Percentiles rank a stretch among this genome's conserved stretches.
These are phyloP conservation scores for Deilephila porcellus DNA, from an alignment of 2,888 invertebrate species.

Conservation along the genomic window DNA sequence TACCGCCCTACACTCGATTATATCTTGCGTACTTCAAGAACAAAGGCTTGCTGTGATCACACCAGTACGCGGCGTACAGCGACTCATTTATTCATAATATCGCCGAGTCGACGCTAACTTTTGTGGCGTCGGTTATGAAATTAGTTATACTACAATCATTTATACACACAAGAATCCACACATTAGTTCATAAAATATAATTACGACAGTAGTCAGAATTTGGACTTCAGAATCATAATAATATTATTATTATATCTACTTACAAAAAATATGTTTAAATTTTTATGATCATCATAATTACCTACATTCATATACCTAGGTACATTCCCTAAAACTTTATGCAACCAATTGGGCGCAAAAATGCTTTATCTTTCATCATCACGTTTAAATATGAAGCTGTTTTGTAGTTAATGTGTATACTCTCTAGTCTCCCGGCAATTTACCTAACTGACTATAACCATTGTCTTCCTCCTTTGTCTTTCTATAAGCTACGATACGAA, in stretches of 20 bases:
- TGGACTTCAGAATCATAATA: background rate
- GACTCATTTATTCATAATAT: background rate
- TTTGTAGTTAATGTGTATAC: no score
- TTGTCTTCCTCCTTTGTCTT: no score
- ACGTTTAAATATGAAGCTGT: no score
- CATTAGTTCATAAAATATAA: background rate
- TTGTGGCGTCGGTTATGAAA: background rate
- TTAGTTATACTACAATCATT: no score
- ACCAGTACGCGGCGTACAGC: background rate
- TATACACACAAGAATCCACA: background rate
- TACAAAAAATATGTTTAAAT: background rate
- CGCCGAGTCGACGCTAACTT: background rate
- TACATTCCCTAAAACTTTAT: no score
- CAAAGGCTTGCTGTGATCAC: conserved; percentile 7
- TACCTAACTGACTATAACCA: no score
- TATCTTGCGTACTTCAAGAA: conserved; percentile 22
- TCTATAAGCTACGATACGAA: no score
- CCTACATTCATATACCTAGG: no score
- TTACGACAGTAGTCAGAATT: background rate
- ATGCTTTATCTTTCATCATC: no score
- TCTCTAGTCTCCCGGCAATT: no score
- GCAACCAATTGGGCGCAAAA: no score
- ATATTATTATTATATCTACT: background rate
- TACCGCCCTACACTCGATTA: conserved; percentile 20
- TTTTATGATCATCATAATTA: no score